Percentiles rank a stretch among this genome's conserved stretches.
Evolutionary conservation across 2,113 vertebrate species (phyloP).

Genomic region (pig (Sus scrofa)): T2T-Sscrofa CM000819.6:18215001-18215500

Average conservation of each 20-base stretch:
- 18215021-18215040: too few species aligned
- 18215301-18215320: neutral
- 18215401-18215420: neutral
- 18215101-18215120: neutral
- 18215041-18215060: too few species aligned
- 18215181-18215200: neutral
- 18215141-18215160: neutral
- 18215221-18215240: neutral
- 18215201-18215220: neutral
- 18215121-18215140: neutral
- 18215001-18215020: too few species aligned
- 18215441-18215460: neutral
- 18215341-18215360: neutral
- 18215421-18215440: neutral
- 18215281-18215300: neutral
- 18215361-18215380: neutral
- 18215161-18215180: neutral
- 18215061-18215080: too few species aligned
- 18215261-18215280: neutral
- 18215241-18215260: conserved; percentile 52
- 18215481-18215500: conserved; percentile 30
- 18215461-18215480: neutral
- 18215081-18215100: neutral
- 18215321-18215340: neutral
- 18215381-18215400: neutral